Evolutionary conservation across 37 sponge, comb jelly and placozoan genomes (phyloP).

Genomic region (Cladorhizidae sp.): DNA sequence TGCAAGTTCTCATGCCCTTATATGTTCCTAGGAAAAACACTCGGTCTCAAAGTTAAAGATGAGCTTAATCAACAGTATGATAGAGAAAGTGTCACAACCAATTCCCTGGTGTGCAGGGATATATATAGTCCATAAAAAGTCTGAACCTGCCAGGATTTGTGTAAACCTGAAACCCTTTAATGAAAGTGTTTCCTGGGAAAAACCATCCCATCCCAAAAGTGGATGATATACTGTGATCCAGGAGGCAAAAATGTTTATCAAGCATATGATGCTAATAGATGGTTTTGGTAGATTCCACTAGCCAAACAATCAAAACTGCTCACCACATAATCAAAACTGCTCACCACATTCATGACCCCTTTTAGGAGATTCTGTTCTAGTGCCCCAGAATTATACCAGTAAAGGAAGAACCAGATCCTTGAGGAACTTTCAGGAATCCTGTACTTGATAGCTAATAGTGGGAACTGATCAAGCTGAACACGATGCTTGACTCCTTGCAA

Average conservation of each 20-base stretch:
- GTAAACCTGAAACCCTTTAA: slow-evolving; percentile 38
- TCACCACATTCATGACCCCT: slow-evolving; percentile 54
- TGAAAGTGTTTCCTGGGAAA: slow-evolving; percentile 40
- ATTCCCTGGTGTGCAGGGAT: too few species aligned
- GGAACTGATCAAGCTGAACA: slow-evolving; percentile 42
- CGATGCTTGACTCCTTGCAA: slow-evolving; percentile 22
- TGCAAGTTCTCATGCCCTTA: too few species aligned
- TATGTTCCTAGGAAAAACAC: too few species aligned
- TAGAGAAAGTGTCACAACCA: too few species aligned
- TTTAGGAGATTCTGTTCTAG: slow-evolving; percentile 45
- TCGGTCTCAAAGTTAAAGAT: too few species aligned
- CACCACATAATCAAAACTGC: too few species aligned
- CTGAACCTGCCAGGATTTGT: too few species aligned
- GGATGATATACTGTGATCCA: slow-evolving; percentile 41
- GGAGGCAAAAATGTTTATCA: slow-evolving; percentile 43
- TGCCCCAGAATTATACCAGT: slow-evolving; percentile 67
- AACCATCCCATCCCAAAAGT: slow-evolving; percentile 57
- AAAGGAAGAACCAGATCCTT: slow-evolving; percentile 39
- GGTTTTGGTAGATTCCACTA: slow-evolving; percentile 68
- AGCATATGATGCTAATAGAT: slow-evolving; percentile 45
- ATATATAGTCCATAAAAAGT: too few species aligned
- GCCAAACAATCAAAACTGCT: slow-evolving; percentile 11
- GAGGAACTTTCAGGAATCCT: slow-evolving; percentile 37
- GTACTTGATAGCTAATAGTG: slow-evolving; percentile 45
- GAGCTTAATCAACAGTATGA: too few species aligned